Percentiles rank a stretch among this genome's conserved stretches.
phyloP scores from a whole-genome alignment of 2,888 invertebrate species.

The Sialis fuliginosa region DNA sequence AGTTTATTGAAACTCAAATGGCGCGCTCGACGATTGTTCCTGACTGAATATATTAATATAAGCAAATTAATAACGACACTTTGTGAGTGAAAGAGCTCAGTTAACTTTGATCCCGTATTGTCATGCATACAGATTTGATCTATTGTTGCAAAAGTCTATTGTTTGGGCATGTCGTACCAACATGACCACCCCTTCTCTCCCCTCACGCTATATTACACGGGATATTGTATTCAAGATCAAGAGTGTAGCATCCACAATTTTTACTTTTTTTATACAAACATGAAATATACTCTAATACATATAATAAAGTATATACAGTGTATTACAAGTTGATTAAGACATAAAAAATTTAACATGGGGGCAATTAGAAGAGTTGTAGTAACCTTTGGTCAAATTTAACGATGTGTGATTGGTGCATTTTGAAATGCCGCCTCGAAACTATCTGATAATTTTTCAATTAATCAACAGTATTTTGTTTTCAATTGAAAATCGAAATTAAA shows the following conservation, averaged over 20 bases:
- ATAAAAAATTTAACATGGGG: no score
- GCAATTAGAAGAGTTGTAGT: no score
- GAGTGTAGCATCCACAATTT: neutral
- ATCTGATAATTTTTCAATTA: no score
- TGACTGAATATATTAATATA: slow-evolving; percentile 6
- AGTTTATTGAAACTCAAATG: neutral
- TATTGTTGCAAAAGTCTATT: slow-evolving; percentile 5
- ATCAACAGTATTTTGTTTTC: no score
- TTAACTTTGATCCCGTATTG: slow-evolving; percentile 6
- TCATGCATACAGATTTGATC: slow-evolving; percentile 4
- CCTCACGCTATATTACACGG: no score
- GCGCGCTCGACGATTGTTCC: neutral
- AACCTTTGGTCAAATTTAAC: no score
- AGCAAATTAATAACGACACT: slow-evolving; percentile 7
- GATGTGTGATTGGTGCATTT: no score
- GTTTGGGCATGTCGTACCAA: neutral
- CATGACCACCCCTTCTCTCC: no score
- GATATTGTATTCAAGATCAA: neutral
- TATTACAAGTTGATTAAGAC: no score
- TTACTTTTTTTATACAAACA: neutral
- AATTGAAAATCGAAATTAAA: no score
- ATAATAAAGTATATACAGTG: no score
- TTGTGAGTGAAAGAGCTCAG: neutral
- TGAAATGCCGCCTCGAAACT: no score
- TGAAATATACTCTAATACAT: neutral